Conservation (phyloP, 2,113 vertebrate genomes). For the Hystrix brachyura region DNA sequence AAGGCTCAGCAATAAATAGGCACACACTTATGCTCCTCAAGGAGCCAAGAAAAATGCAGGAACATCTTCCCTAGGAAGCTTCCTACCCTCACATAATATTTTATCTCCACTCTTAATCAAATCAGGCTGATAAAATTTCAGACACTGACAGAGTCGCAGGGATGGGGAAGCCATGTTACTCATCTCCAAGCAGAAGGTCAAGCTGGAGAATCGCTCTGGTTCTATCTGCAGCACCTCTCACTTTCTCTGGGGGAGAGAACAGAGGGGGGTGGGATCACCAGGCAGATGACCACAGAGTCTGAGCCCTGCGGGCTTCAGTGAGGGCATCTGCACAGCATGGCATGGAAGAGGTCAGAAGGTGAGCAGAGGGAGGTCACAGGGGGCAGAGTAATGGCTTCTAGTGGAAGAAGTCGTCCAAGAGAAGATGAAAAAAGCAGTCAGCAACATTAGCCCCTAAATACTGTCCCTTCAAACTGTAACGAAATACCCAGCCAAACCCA, state of each 20-base stretch:
- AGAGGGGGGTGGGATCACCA: neutral
- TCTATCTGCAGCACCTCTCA: neutral
- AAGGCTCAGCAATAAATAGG: conserved; percentile 75
- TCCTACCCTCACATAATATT: conserved; percentile 22
- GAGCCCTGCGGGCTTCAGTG: neutral
- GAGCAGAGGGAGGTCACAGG: conserved; percentile 50
- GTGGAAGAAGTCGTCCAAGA: conserved; percentile 49
- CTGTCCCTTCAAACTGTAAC: conserved; percentile 56
- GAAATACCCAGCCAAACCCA: conserved; percentile 27
- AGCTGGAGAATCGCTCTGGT: neutral
- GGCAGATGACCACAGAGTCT: neutral
- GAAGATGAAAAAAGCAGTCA: conserved; percentile 58
- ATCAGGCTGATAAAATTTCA: conserved; percentile 50
- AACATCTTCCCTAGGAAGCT: conserved; percentile 64
- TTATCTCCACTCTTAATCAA: conserved; percentile 74
- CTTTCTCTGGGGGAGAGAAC: neutral
- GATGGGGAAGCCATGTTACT: conserved; percentile 14
- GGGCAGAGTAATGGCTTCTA: conserved; percentile 64
- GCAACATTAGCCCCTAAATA: conserved; percentile 5
- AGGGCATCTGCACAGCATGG: conserved; percentile 59
- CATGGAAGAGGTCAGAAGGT: conserved; percentile 45
- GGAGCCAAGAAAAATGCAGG: conserved; percentile 62
- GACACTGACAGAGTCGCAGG: conserved; percentile 24
- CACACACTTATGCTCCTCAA: conserved; percentile 68
- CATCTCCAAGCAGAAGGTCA: neutral